Evolutionary conservation across 2,113 vertebrate species (phyloP).

Genomic region (Muntiacus muntjak): DNA sequence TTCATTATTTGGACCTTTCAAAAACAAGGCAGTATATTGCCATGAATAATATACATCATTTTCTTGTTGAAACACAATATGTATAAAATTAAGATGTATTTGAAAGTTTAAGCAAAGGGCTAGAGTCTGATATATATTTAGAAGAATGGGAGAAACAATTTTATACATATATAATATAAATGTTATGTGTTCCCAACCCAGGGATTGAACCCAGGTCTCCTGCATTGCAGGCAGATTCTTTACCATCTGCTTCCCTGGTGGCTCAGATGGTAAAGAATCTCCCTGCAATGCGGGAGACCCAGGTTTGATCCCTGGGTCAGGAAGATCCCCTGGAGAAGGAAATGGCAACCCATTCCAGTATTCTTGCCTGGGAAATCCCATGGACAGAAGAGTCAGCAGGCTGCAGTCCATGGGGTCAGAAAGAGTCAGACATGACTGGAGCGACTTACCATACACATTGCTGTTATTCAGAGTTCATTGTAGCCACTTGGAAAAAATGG

Average conservation of each 20-base stretch:
- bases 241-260: background rate
- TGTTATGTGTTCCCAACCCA: background rate
- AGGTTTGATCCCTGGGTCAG: background rate
- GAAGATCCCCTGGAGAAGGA: background rate
- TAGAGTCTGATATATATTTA: background rate
- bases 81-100: background rate
- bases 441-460: background rate
- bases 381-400: background rate
- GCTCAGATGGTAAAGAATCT: background rate
- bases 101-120: background rate
- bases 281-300: background rate
- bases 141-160: background rate
- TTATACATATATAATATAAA: background rate
- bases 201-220: background rate
- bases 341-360: background rate
- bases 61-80: background rate
- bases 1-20: slow-evolving; percentile 29
- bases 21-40: background rate
- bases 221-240: background rate
- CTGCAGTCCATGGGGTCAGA: background rate
- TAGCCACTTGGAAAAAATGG: background rate
- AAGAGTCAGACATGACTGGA: background rate
- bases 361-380: background rate
- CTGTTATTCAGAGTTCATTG: background rate
- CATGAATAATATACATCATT: background rate